These are phyloP conservation scores for Fundulus diaphanus DNA, from an alignment of 2,797 vertebrate species.

Conservation along the genomic window DNA sequence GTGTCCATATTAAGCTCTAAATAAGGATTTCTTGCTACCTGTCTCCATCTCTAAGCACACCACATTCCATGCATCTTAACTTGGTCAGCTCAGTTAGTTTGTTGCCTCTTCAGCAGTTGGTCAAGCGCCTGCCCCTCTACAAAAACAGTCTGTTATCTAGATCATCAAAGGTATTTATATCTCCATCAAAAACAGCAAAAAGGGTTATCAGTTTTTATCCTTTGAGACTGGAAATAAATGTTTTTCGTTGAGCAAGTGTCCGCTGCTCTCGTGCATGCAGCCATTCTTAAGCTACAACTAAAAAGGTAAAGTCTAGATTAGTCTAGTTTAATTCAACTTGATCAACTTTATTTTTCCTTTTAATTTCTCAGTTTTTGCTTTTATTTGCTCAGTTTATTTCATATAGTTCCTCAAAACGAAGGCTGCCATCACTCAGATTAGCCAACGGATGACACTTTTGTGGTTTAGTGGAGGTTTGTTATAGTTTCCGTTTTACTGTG, in stretches of 20 bases:
- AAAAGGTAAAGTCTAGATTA: not conserved
- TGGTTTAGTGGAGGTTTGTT: not conserved
- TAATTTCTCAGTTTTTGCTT: not conserved
- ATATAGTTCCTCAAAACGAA: not conserved
- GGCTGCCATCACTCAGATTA: not conserved
- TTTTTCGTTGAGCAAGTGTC: not conserved
- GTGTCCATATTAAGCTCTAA: not conserved
- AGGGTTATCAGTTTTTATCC: not conserved
- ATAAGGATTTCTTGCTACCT: not conserved
- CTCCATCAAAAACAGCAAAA: not conserved
- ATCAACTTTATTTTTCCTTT: not conserved
- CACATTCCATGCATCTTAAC: not conserved
- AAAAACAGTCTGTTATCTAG: not conserved
- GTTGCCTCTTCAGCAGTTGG: not conserved
- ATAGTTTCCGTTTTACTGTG: not conserved
- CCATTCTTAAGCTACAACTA: not conserved
- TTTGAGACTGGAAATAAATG: not conserved
- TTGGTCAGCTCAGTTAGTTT: not conserved
- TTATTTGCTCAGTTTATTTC: not conserved
- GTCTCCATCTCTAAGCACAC: not conserved
- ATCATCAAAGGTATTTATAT: not conserved
- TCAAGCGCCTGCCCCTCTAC: not conserved
- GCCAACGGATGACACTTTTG: not conserved
- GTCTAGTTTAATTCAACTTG: not conserved
- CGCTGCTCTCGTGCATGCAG: not conserved